Evolutionary conservation across 1,140 invertebrate genomes (phyloP).

Genomic region (Lucilia sericata): DNA sequence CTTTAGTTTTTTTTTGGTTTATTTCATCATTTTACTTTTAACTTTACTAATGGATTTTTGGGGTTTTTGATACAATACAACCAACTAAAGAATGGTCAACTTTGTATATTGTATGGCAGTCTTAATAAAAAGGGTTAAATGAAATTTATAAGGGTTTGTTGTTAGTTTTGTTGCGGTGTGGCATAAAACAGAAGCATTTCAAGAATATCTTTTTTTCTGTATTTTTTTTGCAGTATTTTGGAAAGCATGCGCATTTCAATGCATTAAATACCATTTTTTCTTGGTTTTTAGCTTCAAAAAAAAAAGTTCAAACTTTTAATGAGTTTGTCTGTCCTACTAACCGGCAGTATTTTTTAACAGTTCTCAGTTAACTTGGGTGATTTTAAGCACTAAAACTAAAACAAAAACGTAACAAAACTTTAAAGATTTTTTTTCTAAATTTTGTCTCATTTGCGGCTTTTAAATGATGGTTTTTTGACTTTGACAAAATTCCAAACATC

Average conservation of each 20-base stretch:
- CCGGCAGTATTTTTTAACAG: not conserved
- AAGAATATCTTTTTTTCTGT: not conserved
- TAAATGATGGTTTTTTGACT: constrained; percentile 4
- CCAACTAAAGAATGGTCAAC: not conserved
- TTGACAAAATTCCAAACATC: constrained; percentile 42
- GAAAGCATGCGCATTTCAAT: constrained; percentile 33
- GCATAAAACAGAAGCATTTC: constrained; percentile 31
- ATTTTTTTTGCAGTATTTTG: not conserved
- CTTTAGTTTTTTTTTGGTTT: not conserved
- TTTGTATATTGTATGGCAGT: not conserved
- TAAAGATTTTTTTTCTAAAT: not conserved
- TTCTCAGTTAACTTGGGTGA: constrained; percentile 3
- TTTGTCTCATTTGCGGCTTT: constrained; percentile 41
- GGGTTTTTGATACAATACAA: constrained; percentile 3
- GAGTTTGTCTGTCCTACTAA: constrained; percentile 11
- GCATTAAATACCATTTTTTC: constrained; percentile 32
- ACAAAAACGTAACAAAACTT: not conserved
- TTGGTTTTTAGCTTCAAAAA: not conserved
- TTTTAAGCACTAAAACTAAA: not conserved
- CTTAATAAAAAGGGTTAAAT: not conserved
- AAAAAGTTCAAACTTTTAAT: not conserved
- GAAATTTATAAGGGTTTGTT: constrained; percentile 29
- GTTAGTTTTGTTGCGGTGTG: constrained; percentile 15
- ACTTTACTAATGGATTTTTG: not conserved
- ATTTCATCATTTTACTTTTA: not conserved